These are phyloP conservation scores for Barbus barbus DNA, from an alignment of 2,113 vertebrate genomes.

Conservation along the genomic window DNA sequence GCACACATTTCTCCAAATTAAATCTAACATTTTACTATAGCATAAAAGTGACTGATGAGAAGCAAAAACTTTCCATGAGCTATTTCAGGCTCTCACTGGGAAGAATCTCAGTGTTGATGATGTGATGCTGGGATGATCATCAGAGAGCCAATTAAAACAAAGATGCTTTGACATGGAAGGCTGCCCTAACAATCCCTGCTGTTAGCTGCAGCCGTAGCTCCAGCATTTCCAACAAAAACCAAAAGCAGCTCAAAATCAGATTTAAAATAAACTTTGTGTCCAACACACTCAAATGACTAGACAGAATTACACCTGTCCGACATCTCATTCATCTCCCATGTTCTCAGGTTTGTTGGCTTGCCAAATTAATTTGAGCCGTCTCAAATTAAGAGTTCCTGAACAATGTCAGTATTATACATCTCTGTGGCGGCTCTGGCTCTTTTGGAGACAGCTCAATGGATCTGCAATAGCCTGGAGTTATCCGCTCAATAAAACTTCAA, in stretches of 20 bases:
- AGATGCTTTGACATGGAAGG: background rate
- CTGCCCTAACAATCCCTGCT: conserved; percentile 15
- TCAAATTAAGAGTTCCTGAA: background rate
- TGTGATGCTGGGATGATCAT: conserved; percentile 5
- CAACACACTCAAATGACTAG: background rate
- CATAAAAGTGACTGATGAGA: background rate
- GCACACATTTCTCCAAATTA: background rate
- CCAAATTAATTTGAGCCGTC: background rate
- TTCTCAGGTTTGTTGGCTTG: background rate
- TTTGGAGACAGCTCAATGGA: conserved; percentile 62
- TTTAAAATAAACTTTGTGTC: background rate
- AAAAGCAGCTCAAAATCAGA: background rate
- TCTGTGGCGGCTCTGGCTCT: conserved; percentile 41
- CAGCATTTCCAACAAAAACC: background rate
- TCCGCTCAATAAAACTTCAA: conserved; percentile 73
- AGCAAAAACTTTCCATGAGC: background rate
- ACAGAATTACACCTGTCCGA: background rate
- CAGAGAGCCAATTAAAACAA: conserved; percentile 10
- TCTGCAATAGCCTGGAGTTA: conserved; percentile 63
- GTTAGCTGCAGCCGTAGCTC: background rate
- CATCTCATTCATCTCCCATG: background rate
- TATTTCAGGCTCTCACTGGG: background rate
- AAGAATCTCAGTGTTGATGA: background rate
- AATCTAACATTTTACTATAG: background rate
- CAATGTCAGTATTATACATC: background rate